Base-by-base conservation (phyloP, 2,888 invertebrate species). In the Amiota mariae region DNA sequence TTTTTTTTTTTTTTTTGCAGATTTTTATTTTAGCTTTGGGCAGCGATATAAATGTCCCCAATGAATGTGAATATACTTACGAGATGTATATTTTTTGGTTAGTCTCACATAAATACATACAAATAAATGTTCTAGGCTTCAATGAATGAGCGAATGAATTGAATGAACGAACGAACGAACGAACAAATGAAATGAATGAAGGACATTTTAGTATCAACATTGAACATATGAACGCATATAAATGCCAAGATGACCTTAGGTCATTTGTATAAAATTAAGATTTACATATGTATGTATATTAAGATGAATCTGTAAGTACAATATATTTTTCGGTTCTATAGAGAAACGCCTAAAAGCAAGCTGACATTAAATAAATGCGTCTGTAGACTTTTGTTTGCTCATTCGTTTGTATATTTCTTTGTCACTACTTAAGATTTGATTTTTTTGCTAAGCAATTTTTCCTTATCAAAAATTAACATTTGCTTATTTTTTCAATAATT, bases 241-340 rank as follows among this genome's bases (percentile, higher is more conserved):
- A 84, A 84, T 85, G 86, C 84, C 83, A 85, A 85, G 85, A 85
- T 84, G 83, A 85, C 83, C 83, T 84, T 72, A 78, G 86, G 83
- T 84, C 83, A 84, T 84, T 84, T 85, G 83, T 85, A 84, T 84
- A 84, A 85, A 84, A 84, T 84, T 84, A 84, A 84, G 83, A 85
- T 84, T 83, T 81, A 83, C 86, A 81, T 79, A 85, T 68, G 67
- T 54, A 18, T 68, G 36, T 36, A 36, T 36, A 36, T 36, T 36
- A 0, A 36, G 36, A 36, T 36, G 8, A 6, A 6, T 36, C 8
- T 36, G 6, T 36, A 36, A 36, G 36, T 36, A 2, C 6, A 36
- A 24, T 24, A 24, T 24, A 24, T 36, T 24, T 24, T 24, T 36
- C 36, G 6, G 36, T 36, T 36, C 36, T 6, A 36, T 6, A 36